A percentile compares a stretch with the other conserved stretches of the same genome.
Evolutionary conservation across 1,140 invertebrate species (phyloP).

Genomic region (Temnothorax curvispinosus): DNA sequence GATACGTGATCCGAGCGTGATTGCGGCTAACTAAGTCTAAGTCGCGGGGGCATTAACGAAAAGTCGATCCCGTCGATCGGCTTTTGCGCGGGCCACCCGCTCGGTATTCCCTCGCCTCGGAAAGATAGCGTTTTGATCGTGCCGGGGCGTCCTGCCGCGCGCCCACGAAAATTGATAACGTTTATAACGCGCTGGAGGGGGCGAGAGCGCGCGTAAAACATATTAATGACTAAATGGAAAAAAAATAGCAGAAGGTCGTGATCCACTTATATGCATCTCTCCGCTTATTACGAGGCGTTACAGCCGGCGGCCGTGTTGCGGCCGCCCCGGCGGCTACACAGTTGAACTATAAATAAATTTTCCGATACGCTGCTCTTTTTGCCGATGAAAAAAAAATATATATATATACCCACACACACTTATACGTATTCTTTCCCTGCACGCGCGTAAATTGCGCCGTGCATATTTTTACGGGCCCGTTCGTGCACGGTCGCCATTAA

Average conservation of each 20-base stretch:
- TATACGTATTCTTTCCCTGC: not conserved
- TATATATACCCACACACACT: not conserved
- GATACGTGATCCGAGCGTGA: slow-evolving; percentile 54
- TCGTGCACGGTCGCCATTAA: slow-evolving; percentile 7
- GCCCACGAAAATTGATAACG: not conserved
- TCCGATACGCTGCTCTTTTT: slow-evolving; percentile 62
- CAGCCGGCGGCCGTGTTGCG: slow-evolving; percentile 33
- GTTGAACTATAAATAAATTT: slow-evolving; percentile 66
- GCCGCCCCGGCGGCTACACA: slow-evolving; percentile 37
- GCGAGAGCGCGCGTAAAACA: not conserved
- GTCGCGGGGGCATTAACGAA: slow-evolving; percentile 24
- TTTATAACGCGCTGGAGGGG: too few species aligned
- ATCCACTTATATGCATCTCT: slow-evolving; percentile 59
- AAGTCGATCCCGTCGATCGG: slow-evolving; percentile 20
- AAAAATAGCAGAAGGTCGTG: slow-evolving; percentile 62
- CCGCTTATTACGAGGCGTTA: slow-evolving; percentile 61
- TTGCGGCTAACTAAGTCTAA: slow-evolving; percentile 44
- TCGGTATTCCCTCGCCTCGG: not conserved
- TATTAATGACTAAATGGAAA: slow-evolving; percentile 48
- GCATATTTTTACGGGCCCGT: slow-evolving; percentile 34
- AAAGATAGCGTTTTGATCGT: not conserved
- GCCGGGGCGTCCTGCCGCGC: not conserved
- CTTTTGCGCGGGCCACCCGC: not conserved
- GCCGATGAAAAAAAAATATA: slow-evolving; percentile 55
- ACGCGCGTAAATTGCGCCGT: slow-evolving; percentile 34